Percentiles rank a stretch among this genome's conserved stretches.
These are phyloP conservation scores for Ia io DNA, from an alignment of 2,113 vertebrate species.

Conservation along the genomic window DNA sequence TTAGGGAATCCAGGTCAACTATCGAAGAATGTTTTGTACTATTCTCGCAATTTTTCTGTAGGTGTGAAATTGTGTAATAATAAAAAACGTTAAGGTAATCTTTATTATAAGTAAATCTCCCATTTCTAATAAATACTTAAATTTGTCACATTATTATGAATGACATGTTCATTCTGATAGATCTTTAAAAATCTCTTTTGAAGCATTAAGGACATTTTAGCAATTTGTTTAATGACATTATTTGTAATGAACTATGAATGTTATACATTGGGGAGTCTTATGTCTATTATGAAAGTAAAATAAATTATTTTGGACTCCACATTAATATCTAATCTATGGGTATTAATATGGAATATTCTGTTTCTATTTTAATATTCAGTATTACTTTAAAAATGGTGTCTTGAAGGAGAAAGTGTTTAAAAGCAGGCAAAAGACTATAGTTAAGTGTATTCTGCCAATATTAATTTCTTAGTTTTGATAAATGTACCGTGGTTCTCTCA, in stretches of 20 bases:
- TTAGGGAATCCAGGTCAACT: not conserved
- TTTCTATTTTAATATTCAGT: not conserved
- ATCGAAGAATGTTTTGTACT: not conserved
- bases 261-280: not conserved
- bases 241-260: not conserved
- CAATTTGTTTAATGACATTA: not conserved
- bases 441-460: not conserved
- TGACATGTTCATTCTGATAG: not conserved
- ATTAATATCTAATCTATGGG: not conserved
- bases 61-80: not conserved
- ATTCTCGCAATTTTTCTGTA: not conserved
- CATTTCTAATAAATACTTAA: not conserved
- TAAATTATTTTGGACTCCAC: not conserved
- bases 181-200: constrained; percentile 1
- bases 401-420: not conserved
- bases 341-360: not conserved
- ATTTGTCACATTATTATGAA: not conserved
- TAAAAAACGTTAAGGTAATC: not conserved
- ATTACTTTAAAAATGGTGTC: not conserved
- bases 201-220: constrained; percentile 29
- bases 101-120: not conserved
- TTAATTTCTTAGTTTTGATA: not conserved
- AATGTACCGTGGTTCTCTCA: not conserved
- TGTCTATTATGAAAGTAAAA: not conserved
- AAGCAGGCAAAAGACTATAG: not conserved